Evolutionary conservation across 92 coral and sea anemone species (phyloP), one percentile per base, ranked within the genome.

Genomic region (Actinostola sp.): DNA sequence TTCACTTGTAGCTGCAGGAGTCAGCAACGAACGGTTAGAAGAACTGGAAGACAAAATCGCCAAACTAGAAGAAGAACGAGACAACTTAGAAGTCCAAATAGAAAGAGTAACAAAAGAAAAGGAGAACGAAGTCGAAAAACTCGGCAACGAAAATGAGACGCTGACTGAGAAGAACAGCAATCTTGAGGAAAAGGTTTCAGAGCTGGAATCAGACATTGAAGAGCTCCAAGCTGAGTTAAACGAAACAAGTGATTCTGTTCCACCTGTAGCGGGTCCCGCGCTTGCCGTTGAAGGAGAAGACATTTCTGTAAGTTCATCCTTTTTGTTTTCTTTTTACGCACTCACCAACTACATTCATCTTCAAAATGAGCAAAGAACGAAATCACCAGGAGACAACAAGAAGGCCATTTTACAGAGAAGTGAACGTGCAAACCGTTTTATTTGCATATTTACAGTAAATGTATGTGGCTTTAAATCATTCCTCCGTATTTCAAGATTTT

Each of bases 31-130:
- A 34, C 82, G 73, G 54, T 83, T 95, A 54, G 99, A 95, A 83
- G 97, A 95, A 49, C 97, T 95, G 1, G 99, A 91, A 65, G 95
- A 91, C 45, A 88, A 71, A 65, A 79, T 95, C 67, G 54, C 70
- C 76, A 85, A 78, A 67, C 73, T 88, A 30, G 95, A 91, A 66
- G 89, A 84, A 41, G 95, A 88, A 43, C 80, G 85, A 33, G 95
- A 95, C 73, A 69, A 76, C 46, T 81, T 95, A 35, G 93, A 82
- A 52, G 87, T 95, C 14, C 86, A 90, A 35, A 77, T 95, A 5
- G 99, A 95, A 71, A 82, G 51, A 17, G 35, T 80, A 35, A 66
- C 84, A 3, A 91, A 83, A 66, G 97, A 87, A 59, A 80, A 83
- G 33, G 97, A 91, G 19, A 65, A 83, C 21, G 56, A 88, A 66